A percentile compares a stretch with the other conserved stretches of the same genome.
These are phyloP conservation scores for Eulacestoma nigropectus DNA, from an alignment of 2,113 vertebrate species.

Conservation along the genomic window DNA sequence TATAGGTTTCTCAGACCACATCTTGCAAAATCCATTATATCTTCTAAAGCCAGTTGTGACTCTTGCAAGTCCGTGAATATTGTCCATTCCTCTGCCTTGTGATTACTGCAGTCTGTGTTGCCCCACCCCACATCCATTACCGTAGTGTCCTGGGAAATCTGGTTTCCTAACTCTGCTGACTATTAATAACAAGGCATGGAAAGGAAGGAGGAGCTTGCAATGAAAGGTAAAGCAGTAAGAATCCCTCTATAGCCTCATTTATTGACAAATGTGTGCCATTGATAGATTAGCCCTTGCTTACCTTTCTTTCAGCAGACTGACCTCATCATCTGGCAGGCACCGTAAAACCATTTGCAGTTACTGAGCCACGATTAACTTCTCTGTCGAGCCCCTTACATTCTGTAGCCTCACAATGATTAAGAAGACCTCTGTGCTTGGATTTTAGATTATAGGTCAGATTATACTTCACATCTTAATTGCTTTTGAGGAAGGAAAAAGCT, in stretches of 20 bases:
- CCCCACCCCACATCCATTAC: not conserved
- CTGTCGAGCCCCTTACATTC: not conserved
- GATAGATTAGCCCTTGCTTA: slow-evolving; percentile 16
- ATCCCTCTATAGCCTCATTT: not conserved
- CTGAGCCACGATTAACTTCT: not conserved
- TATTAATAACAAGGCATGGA: not conserved
- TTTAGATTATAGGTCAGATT: slow-evolving; percentile 19
- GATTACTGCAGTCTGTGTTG: not conserved
- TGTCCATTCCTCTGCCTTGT: not conserved
- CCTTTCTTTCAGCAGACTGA: not conserved
- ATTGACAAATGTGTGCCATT: not conserved
- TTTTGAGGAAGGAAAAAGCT: slow-evolving; percentile 32
- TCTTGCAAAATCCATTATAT: not conserved
- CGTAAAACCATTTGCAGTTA: not conserved
- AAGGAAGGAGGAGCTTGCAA: not conserved
- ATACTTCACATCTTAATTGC: slow-evolving; percentile 11
- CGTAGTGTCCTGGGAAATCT: not conserved
- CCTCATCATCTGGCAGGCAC: slow-evolving; percentile 14
- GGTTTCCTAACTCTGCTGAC: not conserved
- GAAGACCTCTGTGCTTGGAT: not conserved
- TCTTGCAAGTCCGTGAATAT: not conserved
- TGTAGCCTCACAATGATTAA: not conserved
- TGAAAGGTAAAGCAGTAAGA: not conserved
- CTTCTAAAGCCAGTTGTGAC: not conserved
- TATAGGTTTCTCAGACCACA: not conserved